Conservation (phyloP, 2,113 vertebrate genomes). For the Isichthys henryi region DNA sequence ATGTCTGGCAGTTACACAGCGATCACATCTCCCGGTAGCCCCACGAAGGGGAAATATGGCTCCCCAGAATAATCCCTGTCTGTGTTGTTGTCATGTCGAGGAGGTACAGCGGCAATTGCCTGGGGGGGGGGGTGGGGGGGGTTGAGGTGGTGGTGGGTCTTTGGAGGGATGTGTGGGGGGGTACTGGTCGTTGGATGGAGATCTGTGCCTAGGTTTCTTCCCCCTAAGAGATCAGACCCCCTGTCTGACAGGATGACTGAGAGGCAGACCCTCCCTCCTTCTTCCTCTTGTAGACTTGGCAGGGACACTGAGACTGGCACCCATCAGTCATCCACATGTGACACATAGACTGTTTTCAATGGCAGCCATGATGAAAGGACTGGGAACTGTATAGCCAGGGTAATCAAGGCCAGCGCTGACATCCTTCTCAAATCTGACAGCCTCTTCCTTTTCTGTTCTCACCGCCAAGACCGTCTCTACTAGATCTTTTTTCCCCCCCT, state of each 20-base stretch:
- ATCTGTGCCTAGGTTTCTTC: conserved; percentile 29
- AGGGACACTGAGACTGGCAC: conserved; percentile 58
- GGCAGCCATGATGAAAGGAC: conserved; percentile 71
- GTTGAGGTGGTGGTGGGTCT: conserved; percentile 27
- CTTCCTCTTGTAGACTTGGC: conserved; percentile 33
- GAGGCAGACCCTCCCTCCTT: neutral
- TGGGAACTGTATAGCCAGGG: conserved; percentile 67
- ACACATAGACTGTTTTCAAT: conserved; percentile 69
- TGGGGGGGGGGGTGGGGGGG: conserved; percentile 20
- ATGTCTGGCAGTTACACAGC: conserved; percentile 18
- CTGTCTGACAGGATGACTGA: conserved; percentile 10
- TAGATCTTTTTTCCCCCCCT: conserved; percentile 41
- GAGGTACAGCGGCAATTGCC: neutral
- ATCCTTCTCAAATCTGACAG: conserved; percentile 82
- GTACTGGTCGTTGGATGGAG: neutral
- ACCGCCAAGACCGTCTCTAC: conserved; percentile 68
- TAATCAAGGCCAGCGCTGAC: conserved; percentile 77
- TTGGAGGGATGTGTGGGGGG: conserved; percentile 4
- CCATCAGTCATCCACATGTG: conserved; percentile 63
- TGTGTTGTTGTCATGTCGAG: conserved; percentile 30
- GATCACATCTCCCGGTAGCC: conserved; percentile 20
- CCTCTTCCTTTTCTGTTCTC: conserved; percentile 78
- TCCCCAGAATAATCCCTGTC: conserved; percentile 21
- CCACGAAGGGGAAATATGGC: conserved; percentile 14
- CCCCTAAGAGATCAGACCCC: neutral